phyloP scores from a whole-genome alignment of 2,113 vertebrate genomes.

The Odontophorus gujanensis region DNA sequence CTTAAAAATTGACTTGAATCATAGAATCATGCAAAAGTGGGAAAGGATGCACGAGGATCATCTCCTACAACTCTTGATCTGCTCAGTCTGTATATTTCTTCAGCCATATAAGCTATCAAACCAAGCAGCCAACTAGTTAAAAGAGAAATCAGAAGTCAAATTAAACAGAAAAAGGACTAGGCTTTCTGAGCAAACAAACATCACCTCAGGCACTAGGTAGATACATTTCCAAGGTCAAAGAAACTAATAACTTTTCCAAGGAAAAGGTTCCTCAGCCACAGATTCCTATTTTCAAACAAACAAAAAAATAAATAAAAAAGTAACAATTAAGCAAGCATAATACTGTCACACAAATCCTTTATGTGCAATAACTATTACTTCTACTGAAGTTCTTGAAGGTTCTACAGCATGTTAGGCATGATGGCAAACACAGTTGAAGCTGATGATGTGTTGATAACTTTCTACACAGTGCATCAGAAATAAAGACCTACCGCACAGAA shows the following conservation, averaged over 20 bases:
- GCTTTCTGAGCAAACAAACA: background rate
- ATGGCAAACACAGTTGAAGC: background rate
- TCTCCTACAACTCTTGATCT: background rate
- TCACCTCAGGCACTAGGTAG: background rate
- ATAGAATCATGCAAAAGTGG: no score
- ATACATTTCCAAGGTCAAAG: constrained; percentile 6
- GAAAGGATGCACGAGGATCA: no score
- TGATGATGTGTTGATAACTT: background rate
- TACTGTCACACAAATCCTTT: background rate
- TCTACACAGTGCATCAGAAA: background rate
- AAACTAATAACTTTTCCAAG: background rate
- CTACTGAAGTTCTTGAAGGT: background rate
- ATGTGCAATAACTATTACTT: background rate
- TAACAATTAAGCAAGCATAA: background rate
- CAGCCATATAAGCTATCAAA: background rate
- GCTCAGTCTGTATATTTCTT: background rate
- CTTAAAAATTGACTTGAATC: background rate
- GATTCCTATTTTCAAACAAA: no score
- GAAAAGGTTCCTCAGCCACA: background rate
- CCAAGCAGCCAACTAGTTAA: background rate
- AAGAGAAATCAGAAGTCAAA: background rate
- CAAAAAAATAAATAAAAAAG: background rate
- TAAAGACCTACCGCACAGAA: background rate
- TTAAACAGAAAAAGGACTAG: background rate
- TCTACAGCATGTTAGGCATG: background rate